These are phyloP conservation scores for Elanus axillaris DNA, from an alignment of 2,113 vertebrate genomes.

Conservation along the genomic window DNA sequence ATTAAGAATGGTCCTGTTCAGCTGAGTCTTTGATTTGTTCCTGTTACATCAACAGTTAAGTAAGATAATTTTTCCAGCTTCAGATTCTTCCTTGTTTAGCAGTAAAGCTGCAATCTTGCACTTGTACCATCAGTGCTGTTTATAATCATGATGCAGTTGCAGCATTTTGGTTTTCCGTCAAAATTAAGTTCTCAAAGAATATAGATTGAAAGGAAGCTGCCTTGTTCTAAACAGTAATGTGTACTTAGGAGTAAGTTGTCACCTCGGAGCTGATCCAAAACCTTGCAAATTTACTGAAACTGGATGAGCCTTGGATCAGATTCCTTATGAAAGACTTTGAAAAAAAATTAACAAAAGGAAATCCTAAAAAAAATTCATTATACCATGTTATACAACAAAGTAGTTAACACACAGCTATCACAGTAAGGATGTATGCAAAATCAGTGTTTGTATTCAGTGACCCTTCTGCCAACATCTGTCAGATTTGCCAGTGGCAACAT, in stretches of 20 bases:
- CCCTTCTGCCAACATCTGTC: background rate
- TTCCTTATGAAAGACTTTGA: background rate
- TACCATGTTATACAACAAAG: background rate
- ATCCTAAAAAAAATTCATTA: background rate
- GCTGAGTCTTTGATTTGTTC: background rate
- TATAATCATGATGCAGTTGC: background rate
- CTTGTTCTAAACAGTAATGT: background rate
- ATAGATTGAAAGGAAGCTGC: background rate
- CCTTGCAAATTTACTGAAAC: background rate
- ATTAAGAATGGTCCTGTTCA: background rate
- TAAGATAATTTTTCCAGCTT: background rate
- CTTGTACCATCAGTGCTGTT: background rate
- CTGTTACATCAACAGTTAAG: background rate
- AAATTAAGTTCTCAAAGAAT: background rate
- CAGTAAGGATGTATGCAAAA: background rate
- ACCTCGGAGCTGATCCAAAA: background rate
- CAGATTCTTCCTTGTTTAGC: background rate
- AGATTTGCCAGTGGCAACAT: background rate
- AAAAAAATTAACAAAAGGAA: background rate
- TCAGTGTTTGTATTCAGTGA: background rate
- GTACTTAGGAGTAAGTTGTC: background rate
- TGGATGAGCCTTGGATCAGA: background rate
- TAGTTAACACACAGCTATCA: background rate
- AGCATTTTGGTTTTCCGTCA: background rate
- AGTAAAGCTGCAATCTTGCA: background rate